Conservation (phyloP, 2,888 invertebrate genomes). For the Nymphalis urticae region DNA sequence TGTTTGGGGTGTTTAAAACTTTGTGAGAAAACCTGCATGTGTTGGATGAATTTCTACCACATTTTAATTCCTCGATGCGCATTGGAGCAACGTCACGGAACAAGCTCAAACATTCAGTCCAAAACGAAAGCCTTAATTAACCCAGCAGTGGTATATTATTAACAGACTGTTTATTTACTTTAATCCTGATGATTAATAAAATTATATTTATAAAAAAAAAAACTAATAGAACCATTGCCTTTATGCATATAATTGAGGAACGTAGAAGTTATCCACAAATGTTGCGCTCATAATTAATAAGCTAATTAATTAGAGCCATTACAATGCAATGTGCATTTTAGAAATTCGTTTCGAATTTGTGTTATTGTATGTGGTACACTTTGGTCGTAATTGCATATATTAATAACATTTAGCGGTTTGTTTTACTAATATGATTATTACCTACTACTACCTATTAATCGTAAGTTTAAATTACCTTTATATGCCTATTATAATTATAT, state of each 20-base stretch:
- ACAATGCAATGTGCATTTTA: constrained; percentile 48
- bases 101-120: no score
- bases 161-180: no score
- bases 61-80: no score
- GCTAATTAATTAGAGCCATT: constrained; percentile 57
- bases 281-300: constrained; percentile 59
- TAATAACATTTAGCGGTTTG: constrained; percentile 30
- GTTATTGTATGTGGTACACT: constrained; percentile 32
- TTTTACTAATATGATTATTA: constrained; percentile 27
- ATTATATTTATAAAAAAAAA: no score
- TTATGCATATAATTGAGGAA: constrained; percentile 6
- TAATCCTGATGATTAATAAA: no score
- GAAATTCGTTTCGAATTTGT: constrained; percentile 44
- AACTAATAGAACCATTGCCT: no score
- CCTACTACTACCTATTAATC: constrained; percentile 5
- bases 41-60: no score
- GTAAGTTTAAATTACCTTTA: constrained; percentile 9
- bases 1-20: no score
- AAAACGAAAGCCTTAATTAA: no score
- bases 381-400: constrained; percentile 27
- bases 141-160: no score
- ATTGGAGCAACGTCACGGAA: no score
- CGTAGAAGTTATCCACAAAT: constrained; percentile 45
- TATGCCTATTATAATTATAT: not conserved
- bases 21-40: no score